phyloP scores from a whole-genome alignment of 2,888 invertebrate genomes.

The Cryptosula pallasiana region DNA sequence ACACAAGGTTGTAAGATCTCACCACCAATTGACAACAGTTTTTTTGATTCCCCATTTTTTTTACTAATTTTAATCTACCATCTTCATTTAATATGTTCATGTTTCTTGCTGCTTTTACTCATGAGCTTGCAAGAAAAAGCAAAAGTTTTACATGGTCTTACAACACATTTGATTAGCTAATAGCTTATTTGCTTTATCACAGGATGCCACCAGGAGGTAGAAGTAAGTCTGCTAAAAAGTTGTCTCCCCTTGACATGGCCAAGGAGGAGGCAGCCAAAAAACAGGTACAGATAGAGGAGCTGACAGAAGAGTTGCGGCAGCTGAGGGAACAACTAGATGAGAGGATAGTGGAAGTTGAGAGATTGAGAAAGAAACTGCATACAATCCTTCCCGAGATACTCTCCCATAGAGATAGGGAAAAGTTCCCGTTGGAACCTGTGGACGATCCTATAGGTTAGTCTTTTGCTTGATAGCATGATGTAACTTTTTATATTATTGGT shows the following conservation, averaged over 20 bases:
- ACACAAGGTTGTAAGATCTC: no score
- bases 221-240: slow-evolving; percentile 19
- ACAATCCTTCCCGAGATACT: slow-evolving; percentile 15
- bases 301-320: background rate
- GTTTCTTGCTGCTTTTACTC: no score
- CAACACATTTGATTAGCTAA: no score
- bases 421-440: slow-evolving; percentile 10
- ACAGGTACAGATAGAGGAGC: background rate
- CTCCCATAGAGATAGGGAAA: slow-evolving; percentile 12
- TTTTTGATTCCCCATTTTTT: no score
- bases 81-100: no score
- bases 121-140: no score
- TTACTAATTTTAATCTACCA: no score
- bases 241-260: slow-evolving; percentile 3
- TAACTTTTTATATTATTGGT: no score
- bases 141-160: no score
- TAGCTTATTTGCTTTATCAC: no score
- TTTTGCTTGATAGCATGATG: no score
- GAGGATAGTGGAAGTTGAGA: background rate
- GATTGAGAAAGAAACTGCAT: slow-evolving; percentile 11
- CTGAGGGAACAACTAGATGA: background rate
- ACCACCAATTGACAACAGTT: no score
- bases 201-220: slow-evolving; percentile 11
- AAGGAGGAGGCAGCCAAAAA: slow-evolving; percentile 10
- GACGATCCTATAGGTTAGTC: slow-evolving; percentile 18